phyloP scores from a whole-genome alignment of 1,140 invertebrate species.

The Neuroterus valhalla region DNA sequence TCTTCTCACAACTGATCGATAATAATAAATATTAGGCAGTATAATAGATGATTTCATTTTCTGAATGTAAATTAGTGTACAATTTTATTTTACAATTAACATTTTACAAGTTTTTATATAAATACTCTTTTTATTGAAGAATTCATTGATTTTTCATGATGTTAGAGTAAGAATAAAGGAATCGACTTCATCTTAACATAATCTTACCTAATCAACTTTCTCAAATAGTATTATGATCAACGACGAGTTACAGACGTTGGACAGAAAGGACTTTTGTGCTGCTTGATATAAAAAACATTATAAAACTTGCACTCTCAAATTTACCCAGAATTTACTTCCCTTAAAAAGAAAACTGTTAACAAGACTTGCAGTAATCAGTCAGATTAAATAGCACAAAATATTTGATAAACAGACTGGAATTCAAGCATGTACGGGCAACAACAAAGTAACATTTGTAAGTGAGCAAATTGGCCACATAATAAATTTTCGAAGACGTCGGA shows the following conservation, averaged over 20 bases:
- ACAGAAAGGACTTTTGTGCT: constrained; percentile 8
- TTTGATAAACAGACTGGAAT: constrained; percentile 23
- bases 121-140: neutral
- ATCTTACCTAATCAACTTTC: neutral
- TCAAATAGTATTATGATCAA: neutral
- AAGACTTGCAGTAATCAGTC: constrained; percentile 8
- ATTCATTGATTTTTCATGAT: neutral
- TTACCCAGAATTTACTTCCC: neutral
- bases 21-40: too few species aligned
- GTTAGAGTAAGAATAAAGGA: neutral
- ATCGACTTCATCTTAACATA: neutral
- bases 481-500: constrained; percentile 22
- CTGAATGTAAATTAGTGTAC: neutral
- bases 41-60: too few species aligned
- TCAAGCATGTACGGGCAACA: constrained; percentile 2
- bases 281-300: constrained; percentile 21
- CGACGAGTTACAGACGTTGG: constrained; percentile 1
- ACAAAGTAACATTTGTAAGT: constrained; percentile 10
- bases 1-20: neutral
- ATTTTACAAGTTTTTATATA: neutral
- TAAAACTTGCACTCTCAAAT: neutral
- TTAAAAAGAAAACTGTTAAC: constrained; percentile 2
- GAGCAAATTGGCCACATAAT: neutral
- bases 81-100: neutral
- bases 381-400: constrained; percentile 29